Evolutionary conservation across 2,797 vertebrate species (phyloP).

Genomic region (Gymnothorax javanicus): DNA sequence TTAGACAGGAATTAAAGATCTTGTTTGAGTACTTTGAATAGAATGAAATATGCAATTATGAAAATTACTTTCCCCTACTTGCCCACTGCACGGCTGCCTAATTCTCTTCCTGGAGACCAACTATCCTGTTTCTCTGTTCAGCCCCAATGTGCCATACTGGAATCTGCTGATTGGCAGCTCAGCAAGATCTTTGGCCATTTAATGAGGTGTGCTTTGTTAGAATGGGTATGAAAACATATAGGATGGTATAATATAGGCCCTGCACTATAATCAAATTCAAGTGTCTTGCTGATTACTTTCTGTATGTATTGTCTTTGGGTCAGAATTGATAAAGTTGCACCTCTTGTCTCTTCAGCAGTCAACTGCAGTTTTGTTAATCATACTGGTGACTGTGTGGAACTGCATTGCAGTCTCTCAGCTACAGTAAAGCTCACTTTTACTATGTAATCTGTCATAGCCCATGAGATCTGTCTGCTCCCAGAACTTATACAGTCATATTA

Average conservation of each 20-base stretch:
- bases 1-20: not conserved
- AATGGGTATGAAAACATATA: no score
- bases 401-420: conserved; percentile 14
- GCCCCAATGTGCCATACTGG: no score
- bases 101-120: no score
- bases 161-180: no score
- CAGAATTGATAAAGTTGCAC: conserved; percentile 9
- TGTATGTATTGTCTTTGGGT: not conserved
- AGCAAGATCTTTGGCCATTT: no score
- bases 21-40: not conserved
- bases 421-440: conserved; percentile 12
- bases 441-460: conserved; percentile 27
- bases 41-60: not conserved
- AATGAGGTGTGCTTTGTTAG: no score
- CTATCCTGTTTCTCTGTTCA: no score
- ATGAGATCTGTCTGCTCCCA: not conserved
- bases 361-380: not conserved
- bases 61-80: not conserved
- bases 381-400: conserved; percentile 7
- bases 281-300: not conserved
- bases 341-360: not conserved
- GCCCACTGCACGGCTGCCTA: not conserved
- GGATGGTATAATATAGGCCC: no score
- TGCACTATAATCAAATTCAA: not conserved
- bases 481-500: conserved; percentile 24